Evolutionary conservation across 2,113 vertebrate genomes (phyloP), one percentile per base, ranked within the genome.

Genomic region (Ornithorhynchus anatinus): DNA sequence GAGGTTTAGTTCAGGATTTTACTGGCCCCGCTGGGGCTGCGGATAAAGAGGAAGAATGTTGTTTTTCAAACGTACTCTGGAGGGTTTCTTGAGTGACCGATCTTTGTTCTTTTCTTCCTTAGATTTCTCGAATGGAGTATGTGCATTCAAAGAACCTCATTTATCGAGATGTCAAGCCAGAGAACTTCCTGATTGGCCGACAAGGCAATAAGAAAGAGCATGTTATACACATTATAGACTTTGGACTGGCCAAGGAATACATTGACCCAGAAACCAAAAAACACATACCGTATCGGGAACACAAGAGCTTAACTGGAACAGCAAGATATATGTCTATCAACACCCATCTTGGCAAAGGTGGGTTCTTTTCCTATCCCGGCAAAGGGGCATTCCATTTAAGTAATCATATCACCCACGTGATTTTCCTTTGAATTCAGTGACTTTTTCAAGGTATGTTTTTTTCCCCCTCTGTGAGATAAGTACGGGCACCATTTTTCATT

Each of bases 211-310:
- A 99, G 88, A 98, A 98, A 86, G 96, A 99, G 61, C 96, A 97
- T 70, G 92, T 98, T 61, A 99, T 99, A 79, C 97, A 99, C 93
- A 99, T 99, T 86, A 99, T 99, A 84, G 98, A 99, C 94, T 99
- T 99, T 94, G 98, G 98, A 80, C 64, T 99, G 89, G 98, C 98
- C 35, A 99, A 99, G 94, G 98, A 99, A 74, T 99, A 99, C 88
- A 96, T 99, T 45, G 98, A 99, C 86, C 95, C 96, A 0, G 98
- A 99, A 95, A 99, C 98, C 92, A 99, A 99, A 96, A 99, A 99
- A 94, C 98, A 99, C 91, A 99, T 99, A 93, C 97, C 98, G 52
- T 99, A 99, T 84, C 92, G 97, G 90, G 98, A 99, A 79, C 97
- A 99, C 88, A 99, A 99, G 92, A 99, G 98, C 80, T 86, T 99